These are phyloP conservation scores for Palythoa caribaeorum DNA, from an alignment of 92 coral and sea anemone genomes.

Conservation along the genomic window DNA sequence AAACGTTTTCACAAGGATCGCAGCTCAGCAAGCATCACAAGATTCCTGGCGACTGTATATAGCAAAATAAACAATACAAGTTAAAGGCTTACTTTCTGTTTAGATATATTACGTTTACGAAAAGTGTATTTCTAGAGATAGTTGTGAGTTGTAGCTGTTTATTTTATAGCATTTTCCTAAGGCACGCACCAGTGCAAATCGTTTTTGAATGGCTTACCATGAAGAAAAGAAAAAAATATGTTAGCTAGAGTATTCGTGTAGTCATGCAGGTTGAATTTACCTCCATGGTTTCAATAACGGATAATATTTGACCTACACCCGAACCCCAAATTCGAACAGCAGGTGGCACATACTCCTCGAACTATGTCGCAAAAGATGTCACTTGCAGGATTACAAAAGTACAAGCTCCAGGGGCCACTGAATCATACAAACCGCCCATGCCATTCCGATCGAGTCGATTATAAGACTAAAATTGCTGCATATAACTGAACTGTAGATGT, in stretches of 20 bases:
- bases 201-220: no score
- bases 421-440: no score
- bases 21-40: conserved; percentile 87
- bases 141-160: background rate
- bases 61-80: background rate
- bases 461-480: no score
- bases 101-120: background rate
- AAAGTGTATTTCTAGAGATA: background rate
- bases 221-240: background rate
- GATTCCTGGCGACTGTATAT: conserved; percentile 46
- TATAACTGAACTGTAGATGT: no score
- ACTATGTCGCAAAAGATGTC: no score
- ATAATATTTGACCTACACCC: no score
- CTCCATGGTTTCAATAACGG: background rate
- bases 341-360: no score
- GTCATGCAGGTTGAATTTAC: background rate
- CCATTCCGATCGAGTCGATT: no score
- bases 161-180: background rate
- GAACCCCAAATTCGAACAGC: no score
- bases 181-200: background rate
- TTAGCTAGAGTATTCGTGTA: background rate
- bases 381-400: no score
- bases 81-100: background rate
- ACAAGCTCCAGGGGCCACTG: no score
- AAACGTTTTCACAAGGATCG: conserved; percentile 90